Evolutionary conservation across 2,888 invertebrate species (phyloP).

Genomic region (Agrochola lota): DNA sequence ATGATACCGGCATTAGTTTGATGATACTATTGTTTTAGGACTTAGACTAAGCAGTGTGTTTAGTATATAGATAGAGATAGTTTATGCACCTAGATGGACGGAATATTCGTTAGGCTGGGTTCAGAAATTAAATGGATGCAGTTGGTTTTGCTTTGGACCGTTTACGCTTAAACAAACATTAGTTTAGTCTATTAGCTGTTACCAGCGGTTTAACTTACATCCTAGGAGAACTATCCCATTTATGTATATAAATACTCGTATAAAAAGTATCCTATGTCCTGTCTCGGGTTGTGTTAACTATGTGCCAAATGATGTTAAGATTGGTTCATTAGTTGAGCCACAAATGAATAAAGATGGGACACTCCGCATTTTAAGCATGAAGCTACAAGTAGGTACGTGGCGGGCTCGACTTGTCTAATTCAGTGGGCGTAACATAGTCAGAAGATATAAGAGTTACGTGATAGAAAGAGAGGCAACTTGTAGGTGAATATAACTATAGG

Average conservation of each 20-base stretch:
- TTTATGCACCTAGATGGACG: not conserved
- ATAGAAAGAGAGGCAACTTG: too few species aligned
- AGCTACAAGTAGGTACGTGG: too few species aligned
- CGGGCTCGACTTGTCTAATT: too few species aligned
- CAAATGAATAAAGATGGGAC: too few species aligned
- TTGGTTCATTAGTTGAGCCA: too few species aligned
- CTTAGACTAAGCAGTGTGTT: constrained; percentile 22
- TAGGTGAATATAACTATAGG: too few species aligned
- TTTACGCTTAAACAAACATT: not conserved
- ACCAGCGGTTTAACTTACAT: not conserved
- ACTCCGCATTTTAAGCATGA: too few species aligned
- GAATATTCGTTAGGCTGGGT: constrained; percentile 6
- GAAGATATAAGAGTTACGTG: too few species aligned
- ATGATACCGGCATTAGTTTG: constrained; percentile 69
- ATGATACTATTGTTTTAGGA: constrained; percentile 36
- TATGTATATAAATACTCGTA: not conserved
- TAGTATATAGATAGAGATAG: constrained; percentile 1
- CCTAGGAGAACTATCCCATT: too few species aligned
- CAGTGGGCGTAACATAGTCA: too few species aligned
- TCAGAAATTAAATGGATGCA: constrained; percentile 28
- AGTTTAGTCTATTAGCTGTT: not conserved
- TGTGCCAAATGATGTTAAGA: not conserved
- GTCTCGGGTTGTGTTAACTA: not conserved
- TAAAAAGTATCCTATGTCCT: not conserved
- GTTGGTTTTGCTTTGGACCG: constrained; percentile 16